phyloP scores from a whole-genome alignment of 2,888 invertebrate species.

The Tipula confusa region DNA sequence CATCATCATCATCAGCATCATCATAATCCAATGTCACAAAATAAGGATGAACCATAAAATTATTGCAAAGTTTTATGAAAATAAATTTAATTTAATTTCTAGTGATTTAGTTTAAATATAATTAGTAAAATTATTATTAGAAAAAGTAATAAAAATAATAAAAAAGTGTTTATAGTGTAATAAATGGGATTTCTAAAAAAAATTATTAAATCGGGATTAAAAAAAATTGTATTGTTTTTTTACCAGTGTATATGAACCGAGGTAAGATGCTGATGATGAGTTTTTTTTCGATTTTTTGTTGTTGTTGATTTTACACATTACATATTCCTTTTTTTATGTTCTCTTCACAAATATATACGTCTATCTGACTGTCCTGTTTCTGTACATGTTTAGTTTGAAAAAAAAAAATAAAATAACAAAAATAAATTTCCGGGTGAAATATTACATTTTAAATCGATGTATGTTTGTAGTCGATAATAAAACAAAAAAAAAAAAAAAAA shows the following conservation, averaged over 20 bases:
- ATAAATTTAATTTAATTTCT: background rate
- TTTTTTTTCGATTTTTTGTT: background rate
- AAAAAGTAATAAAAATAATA: background rate
- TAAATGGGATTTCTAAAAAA: background rate
- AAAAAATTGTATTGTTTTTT: background rate
- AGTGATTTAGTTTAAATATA: slow-evolving; percentile 13
- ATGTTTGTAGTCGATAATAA: no score
- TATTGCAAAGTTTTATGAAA: background rate
- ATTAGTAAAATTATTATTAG: background rate
- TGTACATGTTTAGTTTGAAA: background rate
- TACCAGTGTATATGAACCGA: background rate
- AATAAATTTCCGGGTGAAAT: slow-evolving; percentile 12
- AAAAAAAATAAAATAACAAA: background rate
- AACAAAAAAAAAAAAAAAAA: no score
- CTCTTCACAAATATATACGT: background rate
- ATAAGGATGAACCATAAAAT: background rate
- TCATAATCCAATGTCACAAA: background rate
- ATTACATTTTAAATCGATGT: background rate
- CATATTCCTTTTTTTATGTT: no score
- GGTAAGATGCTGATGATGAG: background rate
- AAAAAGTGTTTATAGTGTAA: background rate
- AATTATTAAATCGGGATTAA: background rate
- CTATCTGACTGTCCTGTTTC: background rate
- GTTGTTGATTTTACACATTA: background rate
- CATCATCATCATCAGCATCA: background rate